phyloP scores from a whole-genome alignment of 2,113 vertebrate genomes.

The Tauraco erythrolophus region DNA sequence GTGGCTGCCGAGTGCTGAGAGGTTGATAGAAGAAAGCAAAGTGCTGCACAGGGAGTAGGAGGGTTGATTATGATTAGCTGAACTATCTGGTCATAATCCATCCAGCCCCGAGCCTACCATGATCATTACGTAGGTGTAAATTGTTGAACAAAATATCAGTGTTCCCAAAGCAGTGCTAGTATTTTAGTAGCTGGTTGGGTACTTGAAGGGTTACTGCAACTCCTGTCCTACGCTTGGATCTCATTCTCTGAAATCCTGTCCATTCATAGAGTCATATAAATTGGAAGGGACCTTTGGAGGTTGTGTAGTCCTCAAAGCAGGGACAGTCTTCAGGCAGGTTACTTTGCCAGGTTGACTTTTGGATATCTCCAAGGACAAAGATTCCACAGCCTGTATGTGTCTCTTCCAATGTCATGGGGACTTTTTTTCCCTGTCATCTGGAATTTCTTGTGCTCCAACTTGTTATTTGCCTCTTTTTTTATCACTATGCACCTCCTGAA shows the following conservation, averaged over 20 bases:
- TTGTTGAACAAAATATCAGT: not conserved
- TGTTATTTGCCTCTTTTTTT: not conserved
- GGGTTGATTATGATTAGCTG: not conserved
- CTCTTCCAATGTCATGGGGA: not conserved
- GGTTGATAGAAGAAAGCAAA: not conserved
- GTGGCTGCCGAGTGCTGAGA: not conserved
- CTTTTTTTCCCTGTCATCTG: not conserved
- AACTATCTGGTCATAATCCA: not conserved
- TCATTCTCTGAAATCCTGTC: not conserved
- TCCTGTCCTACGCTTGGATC: not conserved
- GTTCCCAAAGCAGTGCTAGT: not conserved
- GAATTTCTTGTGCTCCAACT: not conserved
- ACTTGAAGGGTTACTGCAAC: not conserved
- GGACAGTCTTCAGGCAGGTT: not conserved
- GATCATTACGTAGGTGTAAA: not conserved
- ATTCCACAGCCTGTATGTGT: not conserved
- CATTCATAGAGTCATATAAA: not conserved
- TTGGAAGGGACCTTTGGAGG: not conserved
- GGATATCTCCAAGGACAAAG: not conserved
- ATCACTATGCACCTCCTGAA: not conserved
- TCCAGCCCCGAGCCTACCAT: not conserved
- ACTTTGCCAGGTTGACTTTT: not conserved
- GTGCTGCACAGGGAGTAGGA: not conserved
- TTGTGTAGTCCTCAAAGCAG: not conserved
- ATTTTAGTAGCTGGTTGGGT: not conserved